Base-by-base conservation (phyloP, 53 echinoderm and acorn worm genomes). In the Crossaster papposus region DNA sequence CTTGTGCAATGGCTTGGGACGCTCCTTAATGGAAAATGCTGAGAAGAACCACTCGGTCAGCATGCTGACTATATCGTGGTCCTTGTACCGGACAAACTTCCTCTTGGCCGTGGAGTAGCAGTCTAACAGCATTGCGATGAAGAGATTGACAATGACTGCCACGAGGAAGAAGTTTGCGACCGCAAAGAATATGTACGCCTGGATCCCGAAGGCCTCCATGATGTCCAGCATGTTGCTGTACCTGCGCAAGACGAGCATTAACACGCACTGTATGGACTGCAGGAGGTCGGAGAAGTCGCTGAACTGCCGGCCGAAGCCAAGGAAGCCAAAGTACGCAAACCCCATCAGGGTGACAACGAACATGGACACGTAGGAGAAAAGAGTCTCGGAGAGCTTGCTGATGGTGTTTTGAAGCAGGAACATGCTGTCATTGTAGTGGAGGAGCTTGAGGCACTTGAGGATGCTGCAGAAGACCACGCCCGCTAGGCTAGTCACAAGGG, bases 381-480 rank as follows among this genome's bases (percentile, higher is more conserved):
- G 91, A 23, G 91, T 76, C 8, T n/a, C 23, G 62, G 77, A 68
- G 81, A 95, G 81, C 65, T 33, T 62, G 51, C 64, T 11, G 17
- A 94, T 65, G 8, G 97, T 95, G 30, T 30, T 83, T 58, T 95
- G 89, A 52, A 95, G 71, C 12, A 96, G 90, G 72, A 78, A 83
- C 33, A 95, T 93, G 36, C 94, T 95, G 80, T 88, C 91, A 89
- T 97, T 97, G 91, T 79, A 91, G 64, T 92, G 95, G 29, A 97
- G 95, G 80, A 97, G 71, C 90, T 97, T 97, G 88, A 92, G 84
- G 24, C 93, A 94, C 51, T 96, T 95, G 58, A 97, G 78, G 44
- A 93, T 91, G 74, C 90, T 90, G 75, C 89, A 78, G 85, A 97
- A 93, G 13, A 93, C 95, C 18, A 97, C 83, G n/a, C 77, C 74